Conservation (phyloP, 1,140 invertebrate genomes). For the Drosophila erecta region DNA sequence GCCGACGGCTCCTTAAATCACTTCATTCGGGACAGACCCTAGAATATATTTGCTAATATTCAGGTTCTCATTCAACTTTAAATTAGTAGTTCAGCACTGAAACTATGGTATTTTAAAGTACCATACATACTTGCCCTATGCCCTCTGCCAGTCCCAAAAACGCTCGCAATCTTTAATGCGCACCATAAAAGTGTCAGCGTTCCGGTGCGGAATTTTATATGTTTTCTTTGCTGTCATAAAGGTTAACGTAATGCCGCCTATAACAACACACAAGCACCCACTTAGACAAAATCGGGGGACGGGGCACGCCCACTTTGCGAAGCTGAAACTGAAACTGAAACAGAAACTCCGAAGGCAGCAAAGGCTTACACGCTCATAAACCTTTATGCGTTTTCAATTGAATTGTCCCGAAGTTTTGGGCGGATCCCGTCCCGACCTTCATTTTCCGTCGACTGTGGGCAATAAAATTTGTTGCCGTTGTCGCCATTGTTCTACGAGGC, state of each 20-base stretch:
- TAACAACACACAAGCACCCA: conserved; percentile 58
- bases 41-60: not conserved
- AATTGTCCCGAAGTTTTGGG: conserved; percentile 49
- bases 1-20: not conserved
- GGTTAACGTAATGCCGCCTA: conserved; percentile 58
- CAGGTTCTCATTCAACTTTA: too few species aligned
- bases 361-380: conserved; percentile 65
- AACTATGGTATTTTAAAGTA: too few species aligned
- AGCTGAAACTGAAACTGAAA: conserved; percentile 2
- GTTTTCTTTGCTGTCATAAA: conserved; percentile 37
- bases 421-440: conserved; percentile 6
- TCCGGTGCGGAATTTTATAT: conserved; percentile 15
- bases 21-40: not conserved
- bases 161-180: conserved; percentile 5
- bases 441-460: conserved; percentile 21
- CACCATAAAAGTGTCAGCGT: conserved; percentile 11
- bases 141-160: not conserved
- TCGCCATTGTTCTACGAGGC: conserved; percentile 59
- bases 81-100: too few species aligned
- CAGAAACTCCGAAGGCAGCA: conserved; percentile 30
- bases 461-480: conserved; percentile 63
- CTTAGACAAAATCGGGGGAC: conserved; percentile 2
- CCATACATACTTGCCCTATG: not conserved
- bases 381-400: conserved; percentile 66
- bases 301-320: not conserved